Evolutionary conservation across 2,888 invertebrate genomes (phyloP).

Genomic region (Ichneumon xanthorius): DNA sequence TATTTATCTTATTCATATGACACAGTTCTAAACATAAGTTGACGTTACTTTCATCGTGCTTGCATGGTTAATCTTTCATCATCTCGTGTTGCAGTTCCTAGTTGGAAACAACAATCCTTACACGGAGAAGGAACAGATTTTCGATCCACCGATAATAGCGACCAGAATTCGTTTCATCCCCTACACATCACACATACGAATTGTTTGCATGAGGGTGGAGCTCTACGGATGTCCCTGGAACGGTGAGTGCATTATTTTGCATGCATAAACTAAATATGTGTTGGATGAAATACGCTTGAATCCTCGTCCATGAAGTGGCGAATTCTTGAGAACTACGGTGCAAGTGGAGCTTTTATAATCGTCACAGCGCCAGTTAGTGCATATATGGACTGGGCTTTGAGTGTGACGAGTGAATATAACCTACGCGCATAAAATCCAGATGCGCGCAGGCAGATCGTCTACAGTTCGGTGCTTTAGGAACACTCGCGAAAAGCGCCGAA

Average conservation of each 20-base stretch:
- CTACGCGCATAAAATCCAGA: conserved; percentile 38
- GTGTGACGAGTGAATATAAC: conserved; percentile 35
- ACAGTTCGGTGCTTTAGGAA: background rate
- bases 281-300: background rate
- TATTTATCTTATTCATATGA: background rate
- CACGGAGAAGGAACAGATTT: conserved; percentile 90
- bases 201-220: conserved; percentile 93
- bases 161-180: conserved; percentile 92
- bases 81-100: conserved; percentile 88
- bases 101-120: conserved; percentile 93
- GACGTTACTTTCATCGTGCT: background rate
- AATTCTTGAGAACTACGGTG: background rate
- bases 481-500: conserved; percentile 26
- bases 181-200: conserved; percentile 91
- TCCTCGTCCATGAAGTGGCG: background rate
- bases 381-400: conserved; percentile 1
- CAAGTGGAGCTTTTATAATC: conserved; percentile 37
- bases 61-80: background rate
- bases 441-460: background rate
- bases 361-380: background rate
- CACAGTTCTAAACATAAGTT: background rate
- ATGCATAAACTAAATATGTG: conserved; percentile 21
- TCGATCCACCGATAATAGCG: conserved; percentile 92
- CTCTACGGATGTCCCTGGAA: conserved; percentile 92
- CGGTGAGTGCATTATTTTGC: conserved; percentile 86